Evolutionary conservation across 2,797 vertebrate species (phyloP), one percentile per base, ranked within the genome.

Genomic region (Poecilia gillii): DNA sequence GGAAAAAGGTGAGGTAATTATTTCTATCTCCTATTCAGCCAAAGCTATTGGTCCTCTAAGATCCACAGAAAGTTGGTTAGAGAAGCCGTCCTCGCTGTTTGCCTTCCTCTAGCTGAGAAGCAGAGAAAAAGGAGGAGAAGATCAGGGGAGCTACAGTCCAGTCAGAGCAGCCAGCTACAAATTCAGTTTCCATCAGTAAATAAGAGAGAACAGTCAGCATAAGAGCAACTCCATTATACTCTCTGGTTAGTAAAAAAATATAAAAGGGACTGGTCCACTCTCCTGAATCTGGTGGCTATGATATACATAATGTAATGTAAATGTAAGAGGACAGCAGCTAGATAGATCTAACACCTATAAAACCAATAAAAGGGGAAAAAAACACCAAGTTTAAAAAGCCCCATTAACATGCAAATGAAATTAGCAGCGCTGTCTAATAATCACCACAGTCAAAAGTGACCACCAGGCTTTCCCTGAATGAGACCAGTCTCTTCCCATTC

Each of bases 1-100:
- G 68, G n/a, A 90, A 86, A 91, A 81, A 90, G 84, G 84, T 84
- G 77, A 91, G 66, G 53, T 78, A 87, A 91, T 88, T 84, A 81
- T 92, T 90, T 90, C 87, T 79, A 93, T 90, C 88, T 91, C 91
- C 87, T 91, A 91, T 84, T 90, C 86, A 95, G 92, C 89, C 89
- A 94, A 90, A 95, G 93, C 87, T 77, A 82, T 82, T 91, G 91
- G 93, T 92, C 84, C 78, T 90, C 92, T 95, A 94, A 74, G 84
- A 94, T 93, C 93, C 89, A 92, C 90, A 89, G 90, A 89, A 85
- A 94, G 88, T 89, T 87, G 81, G 94, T 95, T 94, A 95, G 88
- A 92, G 78, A 95, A 95, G 92, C 90, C 81, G 87, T 92, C 93
- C 80, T 92, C 81, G 71, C 84, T n/a, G 84, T 91, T 81, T 89